Evolutionary conservation across 2,113 vertebrate species (phyloP), one percentile per base, ranked within the genome.

Genomic region (Mellivora capensis): DNA sequence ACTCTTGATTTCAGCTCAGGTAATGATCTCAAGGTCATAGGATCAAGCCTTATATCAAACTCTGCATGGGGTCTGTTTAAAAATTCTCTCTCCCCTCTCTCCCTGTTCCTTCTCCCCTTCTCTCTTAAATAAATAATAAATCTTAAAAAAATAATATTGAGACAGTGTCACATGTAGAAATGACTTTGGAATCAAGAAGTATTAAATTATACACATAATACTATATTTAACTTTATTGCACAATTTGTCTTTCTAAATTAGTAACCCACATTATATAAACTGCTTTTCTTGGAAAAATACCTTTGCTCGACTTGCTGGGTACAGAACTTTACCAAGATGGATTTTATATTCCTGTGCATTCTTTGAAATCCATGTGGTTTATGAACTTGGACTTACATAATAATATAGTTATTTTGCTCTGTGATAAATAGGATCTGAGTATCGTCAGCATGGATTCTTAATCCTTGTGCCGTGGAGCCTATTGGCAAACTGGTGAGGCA

Each of bases 231-330:
- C 72, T 94, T 86, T 87, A 90, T 82, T 77, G 29, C 20, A 93
- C 20, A 81, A 2, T 88, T 81, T 93, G 10, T 62, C 13, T 86
- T 93, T 79, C 23, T 76, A 87, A 95, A 79, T 89, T 92, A 95
- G 23, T 92, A 77, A 72, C 23, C 7, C 49, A 10, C n/a, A 15
- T 59, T 79, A 47, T 59, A 61, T 80, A 25, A 74, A 83, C 42
- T 62, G 47, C 39, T 90, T 80, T 90, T 74, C 72, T 42, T 49
- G 88, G 82, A 42, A n/a, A 94, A 90, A 77, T 8, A 61, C 4
- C 4, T 77, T 71, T 94, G 84, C 34, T 77, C 23, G 34, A 87
- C 59, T 47, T 62, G 4, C n/a, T 67, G 21, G 23, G 20, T 44
- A 52, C 4, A 90, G 87, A 95, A 84, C 57, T 62, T 95, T 34